Base-by-base conservation (phyloP, 2,797 vertebrate genomes). In the Peromyscus nudipes region DNA sequence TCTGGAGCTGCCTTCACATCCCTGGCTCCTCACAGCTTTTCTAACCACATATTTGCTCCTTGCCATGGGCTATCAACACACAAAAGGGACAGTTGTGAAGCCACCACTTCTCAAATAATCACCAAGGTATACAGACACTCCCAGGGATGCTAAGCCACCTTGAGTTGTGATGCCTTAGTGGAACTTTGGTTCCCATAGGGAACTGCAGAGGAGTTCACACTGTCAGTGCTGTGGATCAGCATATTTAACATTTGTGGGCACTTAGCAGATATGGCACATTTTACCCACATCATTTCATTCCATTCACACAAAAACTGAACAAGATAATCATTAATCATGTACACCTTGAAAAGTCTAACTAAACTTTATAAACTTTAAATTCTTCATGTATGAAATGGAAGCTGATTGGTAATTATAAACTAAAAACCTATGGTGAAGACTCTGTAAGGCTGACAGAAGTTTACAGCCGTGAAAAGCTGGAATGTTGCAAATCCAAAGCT, bases 311-410 rank as follows among this genome's bases (percentile, higher is more conserved):
- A 84, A 87, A 91, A 29, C 29, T 40, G 62, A n/a, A 73, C 43
- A 64, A 55, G 11, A 85, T 40, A 71, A 60, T 62, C 75, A 40
- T 9, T 62, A 95, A 21, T 16, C 65, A 29, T 52, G 40, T 67
- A 6, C 16, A 34, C 52, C 81, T 90, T 73, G 25, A 23, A 29
- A 75, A 75, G 43, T 10, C 37, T 64, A 75, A n/a, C 92, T 87
- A 49, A 92, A 85, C n/a, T 14, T 23, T 27, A 49, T 52, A 92
- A 60, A 34, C 23, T 46, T 94, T 76, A 43, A 4, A 62, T 86
- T 96, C 77, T n/a, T 83, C 34, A 8, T 62, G 11, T 11, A 14
- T 94, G 49, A 95, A 97, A 85, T 60, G 25, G 43, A 21, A 96
- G 43, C 29, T 88, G 73, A 77, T 46, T 57, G 62, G 4, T 46